These are phyloP conservation scores for Forbesichthys agassizii DNA, from an alignment of 2,113 vertebrate species.

Conservation along the genomic window DNA sequence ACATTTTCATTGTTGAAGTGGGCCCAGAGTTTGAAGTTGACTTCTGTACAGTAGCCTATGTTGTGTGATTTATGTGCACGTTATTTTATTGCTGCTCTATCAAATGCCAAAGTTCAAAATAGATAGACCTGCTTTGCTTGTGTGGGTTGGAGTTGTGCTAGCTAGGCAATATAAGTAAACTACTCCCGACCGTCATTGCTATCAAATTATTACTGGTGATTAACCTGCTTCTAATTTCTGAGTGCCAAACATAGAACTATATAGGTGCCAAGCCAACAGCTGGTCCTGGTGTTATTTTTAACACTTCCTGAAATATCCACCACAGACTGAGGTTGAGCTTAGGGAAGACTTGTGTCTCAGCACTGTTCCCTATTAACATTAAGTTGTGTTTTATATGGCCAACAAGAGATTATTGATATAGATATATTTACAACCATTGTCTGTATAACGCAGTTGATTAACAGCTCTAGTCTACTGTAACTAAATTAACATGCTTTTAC, in stretches of 20 bases:
- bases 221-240: constrained; percentile 19
- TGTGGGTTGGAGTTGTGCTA: constrained; percentile 13
- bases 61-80: background rate
- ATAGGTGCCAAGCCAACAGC: constrained; percentile 22
- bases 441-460: too few species aligned
- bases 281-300: constrained; percentile 73
- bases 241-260: background rate
- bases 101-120: constrained; percentile 39
- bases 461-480: too few species aligned
- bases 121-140: background rate
- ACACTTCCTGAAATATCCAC: constrained; percentile 57
- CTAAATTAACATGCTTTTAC: too few species aligned
- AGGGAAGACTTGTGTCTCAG: constrained; percentile 20
- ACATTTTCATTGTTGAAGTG: background rate
- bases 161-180: background rate
- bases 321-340: constrained; percentile 19
- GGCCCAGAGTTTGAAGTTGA: too few species aligned
- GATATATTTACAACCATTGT: too few species aligned
- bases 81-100: constrained; percentile 23
- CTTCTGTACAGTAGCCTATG: background rate
- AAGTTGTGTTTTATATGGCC: too few species aligned
- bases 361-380: too few species aligned
- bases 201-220: constrained; percentile 19
- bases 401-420: too few species aligned
- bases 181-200: background rate